Evolutionary conservation across 2,113 vertebrate genomes (phyloP), one percentile per base, ranked within the genome.

Genomic region (Carlito syrichta): DNA sequence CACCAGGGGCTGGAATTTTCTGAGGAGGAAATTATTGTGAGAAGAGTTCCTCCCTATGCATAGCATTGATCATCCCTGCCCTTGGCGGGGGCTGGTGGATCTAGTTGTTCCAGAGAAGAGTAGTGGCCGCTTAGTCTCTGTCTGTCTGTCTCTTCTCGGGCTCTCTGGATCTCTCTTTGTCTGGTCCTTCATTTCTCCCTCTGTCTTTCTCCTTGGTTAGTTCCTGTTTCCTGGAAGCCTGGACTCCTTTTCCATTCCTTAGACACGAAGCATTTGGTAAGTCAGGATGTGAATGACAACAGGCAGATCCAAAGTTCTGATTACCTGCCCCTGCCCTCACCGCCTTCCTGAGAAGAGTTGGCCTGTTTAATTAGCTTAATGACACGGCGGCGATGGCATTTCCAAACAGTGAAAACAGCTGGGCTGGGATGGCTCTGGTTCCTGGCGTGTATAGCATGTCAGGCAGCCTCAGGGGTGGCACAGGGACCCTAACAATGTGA

Each of bases 381-480:
- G 90, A 94, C 77, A 78, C n/a, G 81, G 90, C 86, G 10, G 74
- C 77, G 66, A 66, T 5, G 60, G 58, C 86, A 88, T 97, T 96
- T 98, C 86, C 96, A 96, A 96, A 97, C 78, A 89, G 82, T 16
- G 12, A 58, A 62, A 94, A 62, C 50, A 82, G 77, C 94, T 92
- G 92, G 17, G 71, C 76, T 81, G 62, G 13, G 54, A 78, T 92
- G 45, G 19, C 32, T 52, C 74, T 14, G 9, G 58, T 48, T 76
- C 76, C 77, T 86, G 89, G 90, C 0, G 1, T 8, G 58, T 92
- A n/a, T n/a, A 71, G 76, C 90, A 23, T 43, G 79, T 56, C 86
- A 45, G 78, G 94, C 16, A 0, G 73, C 74, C 52, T 93, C 2
- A 0, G n/a, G 3, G 4, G 79, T 45, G 86, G 69, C 74, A 35